Base-by-base conservation (phyloP, 2,888 invertebrate species). In the Globia sparganii region DNA sequence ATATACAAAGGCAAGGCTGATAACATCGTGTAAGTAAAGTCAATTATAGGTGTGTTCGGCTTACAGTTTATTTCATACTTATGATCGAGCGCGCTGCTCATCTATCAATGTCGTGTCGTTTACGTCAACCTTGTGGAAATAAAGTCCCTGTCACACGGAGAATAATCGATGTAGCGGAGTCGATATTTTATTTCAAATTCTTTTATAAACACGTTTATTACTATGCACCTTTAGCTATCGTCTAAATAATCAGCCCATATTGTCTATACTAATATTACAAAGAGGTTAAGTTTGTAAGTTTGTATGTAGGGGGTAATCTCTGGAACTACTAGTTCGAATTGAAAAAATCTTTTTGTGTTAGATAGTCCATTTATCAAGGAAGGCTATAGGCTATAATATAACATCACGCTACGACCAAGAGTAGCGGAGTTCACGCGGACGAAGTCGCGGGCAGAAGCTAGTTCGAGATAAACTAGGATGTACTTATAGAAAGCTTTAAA, bases 31-130 rank as follows among this genome's bases (percentile, higher is more conserved):
- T 75, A 81, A 83, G 80, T 88, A 89, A 90, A 89, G 88, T 91
- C 90, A 90, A 83, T 85, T 74, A 87, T 86, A 85, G 89, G 88
- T 86, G 88, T 88, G 88, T 88, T 69, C 64, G 58, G 43, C 68
- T 75, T 61, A 79, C 79, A 76, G 72, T 86, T 78, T 82, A 87
- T 86, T 88, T 87, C 85, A 85, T 86, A 83, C 84, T 75, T 74
- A 75, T 78, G 86, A 84, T 86, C 78, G 84, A 74, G 84, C 81
- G 62, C 62, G 64, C 65, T 79, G 61, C 75, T 81, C 87, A 88
- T 89, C 86, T 83, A 88, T 90, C 87, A 88, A 85, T 88, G 88
- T 89, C 89, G 79, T 69, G 69, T 81, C 80, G 80, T 81, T 76
- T 76, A 74, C 83, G 79, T 80, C 83, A 81, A 53, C 83, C 82